Base-by-base conservation (phyloP, 2,888 invertebrate species). In the Tuberolachnus salignus region DNA sequence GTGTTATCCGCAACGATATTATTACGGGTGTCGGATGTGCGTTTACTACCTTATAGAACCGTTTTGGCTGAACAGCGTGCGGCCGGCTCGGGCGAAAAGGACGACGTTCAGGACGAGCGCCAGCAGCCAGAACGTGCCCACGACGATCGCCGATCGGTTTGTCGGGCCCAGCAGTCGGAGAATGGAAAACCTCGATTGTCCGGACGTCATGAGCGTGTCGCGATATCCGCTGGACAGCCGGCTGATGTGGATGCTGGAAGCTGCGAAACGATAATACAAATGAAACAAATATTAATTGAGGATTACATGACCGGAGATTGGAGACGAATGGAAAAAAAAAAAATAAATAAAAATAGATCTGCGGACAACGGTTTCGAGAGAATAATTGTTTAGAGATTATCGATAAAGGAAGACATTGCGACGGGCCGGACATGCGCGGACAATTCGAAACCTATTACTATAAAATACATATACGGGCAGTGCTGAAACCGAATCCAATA, bases 181-280 rank as follows among this genome's bases (percentile, higher is more conserved):
- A 3, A 83, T 80, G 1, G 85, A 85, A 14, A 84, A 84, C 9
- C 85, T 84, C 72, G 83, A 82, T 81, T 85, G 85, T 0, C 84
- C 83, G 3, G 86, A 61, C 21, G 80, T 23, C 75, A 66, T 64
- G 9, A 78, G 51, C 13, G 67, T 78, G n/a, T 85, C 83, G 49
- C 84, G 83, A 80, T 86, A 86, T 13, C 86, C 86, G 9, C 85
- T 84, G 83, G 86, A 86, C 9, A 86, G 85, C 78, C 89, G 87
- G 9, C 89, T 89, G 34, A 89, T 89, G 84, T 90, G 89, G 81
- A 90, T 89, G 69, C 89, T 89, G 34, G 88, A 88, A 26, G 89
- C 89, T 90, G 84, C 21, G 84, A 84, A 80, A 80, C 61, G 74
- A 81, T 80, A 81, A 80, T n/a, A n/a, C n/a, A n/a, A n/a, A n/a